Evolutionary conservation across 2,113 vertebrate genomes (phyloP).

Genomic region (Xenopus borealis): DNA sequence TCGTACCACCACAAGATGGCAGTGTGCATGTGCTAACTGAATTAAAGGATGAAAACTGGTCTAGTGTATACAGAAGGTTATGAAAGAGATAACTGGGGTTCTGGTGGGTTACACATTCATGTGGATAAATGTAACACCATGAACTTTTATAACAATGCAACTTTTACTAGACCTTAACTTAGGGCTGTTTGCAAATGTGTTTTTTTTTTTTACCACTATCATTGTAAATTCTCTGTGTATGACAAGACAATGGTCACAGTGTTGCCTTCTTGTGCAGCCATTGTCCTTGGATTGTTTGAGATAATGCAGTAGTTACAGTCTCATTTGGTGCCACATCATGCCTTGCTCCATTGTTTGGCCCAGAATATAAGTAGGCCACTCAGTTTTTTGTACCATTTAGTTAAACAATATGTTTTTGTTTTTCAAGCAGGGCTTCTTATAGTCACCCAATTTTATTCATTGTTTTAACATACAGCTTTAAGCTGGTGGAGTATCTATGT

Average conservation of each 20-base stretch:
- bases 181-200: too few species aligned
- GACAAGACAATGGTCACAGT: constrained; percentile 13
- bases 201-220: too few species aligned
- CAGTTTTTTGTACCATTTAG: constrained; percentile 11
- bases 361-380: constrained; percentile 7
- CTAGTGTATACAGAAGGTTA: too few species aligned
- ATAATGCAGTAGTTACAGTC: constrained; percentile 24
- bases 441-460: background rate
- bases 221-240: background rate
- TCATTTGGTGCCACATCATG: constrained; percentile 14
- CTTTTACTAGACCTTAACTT: too few species aligned
- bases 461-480: too few species aligned
- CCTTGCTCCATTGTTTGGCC: constrained; percentile 18
- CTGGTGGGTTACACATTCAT: too few species aligned
- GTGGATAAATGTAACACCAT: too few species aligned
- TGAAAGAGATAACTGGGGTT: too few species aligned
- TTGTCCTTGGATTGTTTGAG: background rate
- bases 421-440: background rate
- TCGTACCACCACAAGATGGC: constrained; percentile 7
- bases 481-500: too few species aligned
- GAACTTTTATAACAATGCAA: too few species aligned
- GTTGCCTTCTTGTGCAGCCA: constrained; percentile 17
- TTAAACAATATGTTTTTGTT: constrained; percentile 16
- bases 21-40: background rate
- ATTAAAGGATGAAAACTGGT: too few species aligned